Base-by-base conservation (phyloP, 2,113 vertebrate genomes). In the Buteo buteo region DNA sequence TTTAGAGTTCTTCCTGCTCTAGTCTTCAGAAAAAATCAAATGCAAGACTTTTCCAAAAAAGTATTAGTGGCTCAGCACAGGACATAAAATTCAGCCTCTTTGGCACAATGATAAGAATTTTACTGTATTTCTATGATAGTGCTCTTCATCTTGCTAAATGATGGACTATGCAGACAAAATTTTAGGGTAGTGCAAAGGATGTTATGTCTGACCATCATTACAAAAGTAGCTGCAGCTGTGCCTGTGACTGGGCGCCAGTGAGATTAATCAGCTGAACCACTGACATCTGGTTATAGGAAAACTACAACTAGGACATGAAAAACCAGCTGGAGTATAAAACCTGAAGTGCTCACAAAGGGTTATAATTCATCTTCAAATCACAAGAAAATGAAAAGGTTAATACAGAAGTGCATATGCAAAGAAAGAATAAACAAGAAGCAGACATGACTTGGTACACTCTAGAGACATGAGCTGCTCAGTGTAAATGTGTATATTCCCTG, bases 211-310 rank as follows among this genome's bases (percentile, higher is more conserved):
- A 17, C 52, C 34, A 54, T 26, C 50, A 47, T 55, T 65, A 80
- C 61, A 57, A 82, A 74, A 78, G 36, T 69, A 54, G 7, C 86
- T 91, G 57, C 88, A 96, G 93, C 93, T 96, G 88, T 94, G 47
- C 57, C 59, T 69, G 44, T 79, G 91, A 69, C 66, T 73, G 57
- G 25, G 36, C 0, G 19, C 80, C 88, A 86, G 28, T 19, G 70
- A 84, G 65, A 74, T 91, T 94, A 94, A 93, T 93, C 86, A 96
- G 73, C 77, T 92, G 94, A 93, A 95, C 52, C 16, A 59, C 40
- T 82, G 88, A 84, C 80, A 93, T 95, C 88, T 96, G 86, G 65
- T 85, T 86, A 29, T 24, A 87, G 57, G 61, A 95, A 95, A 91
- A 85, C 36, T 84, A 61, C 77, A 93, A 58, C 25, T 79, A 85